Conservation (phyloP, 2,888 invertebrate species). For the Drosophila pseudotakahashii region DNA sequence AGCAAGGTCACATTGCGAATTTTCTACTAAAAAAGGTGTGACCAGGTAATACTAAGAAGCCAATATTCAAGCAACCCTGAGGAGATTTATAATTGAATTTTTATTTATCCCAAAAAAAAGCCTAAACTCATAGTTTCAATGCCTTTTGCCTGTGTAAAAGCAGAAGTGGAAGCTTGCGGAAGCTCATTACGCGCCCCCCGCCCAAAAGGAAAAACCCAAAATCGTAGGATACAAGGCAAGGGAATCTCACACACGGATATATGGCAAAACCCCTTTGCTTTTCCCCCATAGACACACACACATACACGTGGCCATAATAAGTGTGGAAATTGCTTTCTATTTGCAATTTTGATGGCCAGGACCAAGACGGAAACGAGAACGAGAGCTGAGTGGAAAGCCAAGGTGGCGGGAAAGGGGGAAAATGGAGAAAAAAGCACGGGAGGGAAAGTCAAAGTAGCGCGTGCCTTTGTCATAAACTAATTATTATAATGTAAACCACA, state of each 20-base stretch:
- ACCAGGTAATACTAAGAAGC: background rate
- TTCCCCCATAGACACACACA: background rate
- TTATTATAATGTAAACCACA: constrained; percentile 67
- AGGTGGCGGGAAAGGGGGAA: background rate
- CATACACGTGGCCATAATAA: constrained; percentile 59
- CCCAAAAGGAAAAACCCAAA: background rate
- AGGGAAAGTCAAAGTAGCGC: constrained; percentile 16
- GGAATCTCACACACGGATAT: too few species aligned
- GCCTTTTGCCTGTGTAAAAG: constrained; percentile 3
- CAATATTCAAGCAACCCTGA: background rate
- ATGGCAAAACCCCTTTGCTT: constrained; percentile 6
- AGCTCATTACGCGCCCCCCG: constrained; percentile 13
- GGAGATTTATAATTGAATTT: background rate
- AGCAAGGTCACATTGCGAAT: background rate
- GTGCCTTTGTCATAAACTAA: constrained; percentile 58
- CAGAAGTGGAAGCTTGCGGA: constrained; percentile 6
- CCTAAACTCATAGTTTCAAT: background rate
- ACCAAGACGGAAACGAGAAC: constrained; percentile 6
- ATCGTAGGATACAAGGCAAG: constrained; percentile 2
- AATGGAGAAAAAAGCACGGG: background rate
- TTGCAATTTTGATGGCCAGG: constrained; percentile 61
- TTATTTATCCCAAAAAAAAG: too few species aligned
- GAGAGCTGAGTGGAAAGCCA: background rate
- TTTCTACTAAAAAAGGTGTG: background rate
- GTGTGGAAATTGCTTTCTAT: constrained; percentile 66